phyloP scores from a whole-genome alignment of 2,888 invertebrate genomes.

The Lasioglossum zephyrum region DNA sequence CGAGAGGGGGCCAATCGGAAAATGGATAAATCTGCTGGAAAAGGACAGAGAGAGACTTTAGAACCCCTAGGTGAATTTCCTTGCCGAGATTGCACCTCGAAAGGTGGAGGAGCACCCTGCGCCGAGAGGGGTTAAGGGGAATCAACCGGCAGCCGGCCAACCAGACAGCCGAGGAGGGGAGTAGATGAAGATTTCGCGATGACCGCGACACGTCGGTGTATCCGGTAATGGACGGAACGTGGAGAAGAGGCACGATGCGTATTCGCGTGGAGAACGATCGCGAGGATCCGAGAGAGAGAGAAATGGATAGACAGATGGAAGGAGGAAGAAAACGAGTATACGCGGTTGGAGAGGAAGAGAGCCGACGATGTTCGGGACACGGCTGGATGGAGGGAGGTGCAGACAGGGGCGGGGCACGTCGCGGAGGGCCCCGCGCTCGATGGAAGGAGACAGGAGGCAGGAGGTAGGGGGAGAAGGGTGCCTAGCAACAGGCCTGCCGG shows the following conservation, averaged over 20 bases:
- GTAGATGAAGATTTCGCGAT: constrained; percentile 62
- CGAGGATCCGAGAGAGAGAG: neutral
- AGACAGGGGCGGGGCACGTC: constrained; percentile 78
- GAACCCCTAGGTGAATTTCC: neutral
- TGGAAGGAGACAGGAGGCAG: constrained; percentile 45
- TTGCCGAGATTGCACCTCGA: neutral
- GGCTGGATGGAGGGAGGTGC: constrained; percentile 65
- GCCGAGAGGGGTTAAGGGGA: neutral
- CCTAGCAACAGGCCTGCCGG: constrained; percentile 83
- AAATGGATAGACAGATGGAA: neutral
- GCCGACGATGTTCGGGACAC: constrained; percentile 61
- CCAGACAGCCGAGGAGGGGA: neutral
- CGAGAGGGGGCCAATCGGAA: too few species aligned
- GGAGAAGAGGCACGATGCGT: constrained; percentile 38
- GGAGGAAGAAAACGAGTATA: constrained; percentile 28
- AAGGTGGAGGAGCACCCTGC: neutral
- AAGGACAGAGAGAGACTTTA: neutral
- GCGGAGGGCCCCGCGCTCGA: constrained; percentile 70
- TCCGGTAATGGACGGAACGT: constrained; percentile 70
- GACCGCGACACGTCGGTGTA: constrained; percentile 54
- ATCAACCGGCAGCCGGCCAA: neutral
- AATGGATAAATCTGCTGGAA: too few species aligned
- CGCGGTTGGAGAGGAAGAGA: constrained; percentile 47
- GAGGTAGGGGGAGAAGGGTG: constrained; percentile 77
- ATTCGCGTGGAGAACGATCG: constrained; percentile 17